Evolutionary conservation across 2,113 vertebrate species (phyloP), one percentile per base, ranked within the genome.

Genomic region (Leuciscus idus): DNA sequence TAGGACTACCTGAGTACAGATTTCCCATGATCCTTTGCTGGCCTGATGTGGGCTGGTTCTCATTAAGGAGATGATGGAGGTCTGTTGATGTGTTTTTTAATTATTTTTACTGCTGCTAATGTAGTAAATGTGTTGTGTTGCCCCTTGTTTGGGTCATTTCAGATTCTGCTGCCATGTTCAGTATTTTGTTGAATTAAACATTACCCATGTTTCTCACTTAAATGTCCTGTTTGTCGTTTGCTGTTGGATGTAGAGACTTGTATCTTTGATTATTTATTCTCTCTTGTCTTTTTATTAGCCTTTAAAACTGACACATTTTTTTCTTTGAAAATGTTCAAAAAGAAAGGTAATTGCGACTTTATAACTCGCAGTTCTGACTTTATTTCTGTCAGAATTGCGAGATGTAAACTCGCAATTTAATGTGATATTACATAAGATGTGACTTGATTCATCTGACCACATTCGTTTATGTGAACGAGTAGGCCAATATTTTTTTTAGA

Each of bases 141-240:
- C 43, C 75, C 79, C 10, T 46, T 46, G 68, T 39, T 72, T 68
- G 62, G 77, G 81, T 83, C 19, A 74, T 84, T 85, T 86, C 21
- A 48, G 13, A 57, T 74, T 80, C 36, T 81, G 75, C 55, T 86
- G 76, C 68, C 77, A 70, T 79, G 62, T 75, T 75, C 85, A 84
- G 82, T 84, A 86, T 86, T 86, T 87, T 33, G 30, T 77, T 82
- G 79, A 33, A 89, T 85, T 89, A 89, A 89, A 88, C 33, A 82
- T 84, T 84, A 72, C 48, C 21, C 48, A 39, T 84, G 82, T 73
- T 84, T 84, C 73, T 73, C 82, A 84, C 30, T 80, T 62, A 26
- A 21, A 59, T 0, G 4, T 23, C 10, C 0, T 73, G 23, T 73
- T 10, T 83, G 6, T 43, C 7, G 57, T 83, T 39, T 26, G 6